Base-by-base conservation (phyloP, 2,797 vertebrate species). In the Numenius phaeopus region DNA sequence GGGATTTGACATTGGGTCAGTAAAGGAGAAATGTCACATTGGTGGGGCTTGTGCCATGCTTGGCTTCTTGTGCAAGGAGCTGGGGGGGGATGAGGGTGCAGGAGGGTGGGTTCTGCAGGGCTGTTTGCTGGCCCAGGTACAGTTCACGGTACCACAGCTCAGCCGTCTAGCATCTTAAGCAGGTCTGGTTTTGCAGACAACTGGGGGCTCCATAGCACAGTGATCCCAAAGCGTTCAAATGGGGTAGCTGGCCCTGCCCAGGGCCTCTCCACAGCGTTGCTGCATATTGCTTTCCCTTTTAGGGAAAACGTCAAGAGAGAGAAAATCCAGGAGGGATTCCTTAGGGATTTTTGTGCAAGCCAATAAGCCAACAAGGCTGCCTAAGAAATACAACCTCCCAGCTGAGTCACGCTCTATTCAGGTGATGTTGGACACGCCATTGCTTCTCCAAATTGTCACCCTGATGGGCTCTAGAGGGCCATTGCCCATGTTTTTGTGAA, bases 41-140 rank as follows among this genome's bases (percentile, higher is more conserved):
- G 0, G 0, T 16, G 21, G 21, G 26, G 24, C 30, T 71, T 1
- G 0, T 52, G 67, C 34, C 29, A 5, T 0, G 1, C 34, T 49
- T 79, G 67, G 24, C 7, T 78, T 6, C 47, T 49, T 69, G 44
- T 14, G 17, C 34, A 19, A 32, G 81, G 32, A 54, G 49, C 34
- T 37, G 34, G 34, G 20, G 4, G 20, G 55, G 55, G 12, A 4
- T 11, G 22, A 37, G 47, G 42, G 0, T 19, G 37, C 17, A 1
- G 0, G 0, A 37, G 37, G 39, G 23, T 11, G 3, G 7, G 32
- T 5, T 76, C 54, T 78, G 57, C 42, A 42, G 46, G 50, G 52
- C 37, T 6, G 16, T 42, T 57, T 59, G n/a, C 44, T 52, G 66
- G 32, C 58, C 49, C 44, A 16, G n/a, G 12, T 32, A 0, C 0